Evolutionary conservation across 2,888 invertebrate species (phyloP).

Genomic region (Nemurella pictetii): DNA sequence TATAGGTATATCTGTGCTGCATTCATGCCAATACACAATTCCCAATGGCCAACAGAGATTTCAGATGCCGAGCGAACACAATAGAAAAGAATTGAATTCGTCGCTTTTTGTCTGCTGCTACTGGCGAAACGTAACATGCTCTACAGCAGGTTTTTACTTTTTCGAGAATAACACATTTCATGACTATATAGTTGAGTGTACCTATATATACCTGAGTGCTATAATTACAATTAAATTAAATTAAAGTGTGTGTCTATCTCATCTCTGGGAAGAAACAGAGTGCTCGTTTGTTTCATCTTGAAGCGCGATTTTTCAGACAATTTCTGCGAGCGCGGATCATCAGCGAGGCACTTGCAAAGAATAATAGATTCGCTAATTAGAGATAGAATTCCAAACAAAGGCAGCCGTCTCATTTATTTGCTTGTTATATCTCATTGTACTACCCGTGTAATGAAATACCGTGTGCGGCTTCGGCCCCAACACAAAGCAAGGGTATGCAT

Average conservation of each 20-base stretch:
- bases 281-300: neutral
- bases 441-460: neutral
- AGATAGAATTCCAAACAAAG: neutral
- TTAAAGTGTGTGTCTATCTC: neutral
- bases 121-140: neutral
- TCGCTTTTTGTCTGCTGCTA: neutral
- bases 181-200: too few species aligned
- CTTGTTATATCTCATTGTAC: neutral
- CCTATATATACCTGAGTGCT: too few species aligned
- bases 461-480: too few species aligned
- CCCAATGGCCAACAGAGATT: neutral
- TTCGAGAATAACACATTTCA: too few species aligned
- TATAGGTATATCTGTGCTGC: neutral
- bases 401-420: neutral
- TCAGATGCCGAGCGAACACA: neutral
- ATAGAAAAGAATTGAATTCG: neutral
- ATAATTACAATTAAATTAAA: neutral
- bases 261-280: neutral
- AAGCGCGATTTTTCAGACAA: neutral
- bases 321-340: neutral
- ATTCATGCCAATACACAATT: neutral
- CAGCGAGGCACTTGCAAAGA: neutral
- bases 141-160: too few species aligned
- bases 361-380: neutral
- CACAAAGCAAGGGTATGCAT: neutral